Base-by-base conservation (phyloP, 2,113 vertebrate species). In the Cathartes aura region DNA sequence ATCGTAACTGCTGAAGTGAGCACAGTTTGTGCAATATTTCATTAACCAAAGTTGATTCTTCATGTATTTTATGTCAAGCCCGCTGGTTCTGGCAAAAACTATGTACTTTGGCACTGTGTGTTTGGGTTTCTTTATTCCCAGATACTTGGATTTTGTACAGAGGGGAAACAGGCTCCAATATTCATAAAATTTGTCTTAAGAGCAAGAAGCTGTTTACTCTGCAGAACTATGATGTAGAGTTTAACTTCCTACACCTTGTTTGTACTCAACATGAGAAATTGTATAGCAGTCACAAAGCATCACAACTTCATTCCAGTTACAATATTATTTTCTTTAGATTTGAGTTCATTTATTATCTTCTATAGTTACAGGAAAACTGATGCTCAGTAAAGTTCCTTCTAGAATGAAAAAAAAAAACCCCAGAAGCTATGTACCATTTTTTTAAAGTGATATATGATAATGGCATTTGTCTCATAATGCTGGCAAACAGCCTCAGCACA, bases 41-140 rank as follows among this genome's bases (percentile, higher is more conserved):
- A 21, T 34, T 29, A 58, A 24, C 1, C 3, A 16, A 67, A 71
- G 9, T 34, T n/a, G 8, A 53, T 68, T 81, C 9, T 82, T 82
- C 42, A 52, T 14, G 10, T 55, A 38, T 79, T 82, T 79, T 60
- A 40, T 32, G 21, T 63, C 38, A 43, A 82, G 9, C 2, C 8
- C 5, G 8, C 12, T 34, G n/a, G 5, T 83, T 75, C 43, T 78
- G 30, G 30, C 6, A 73, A 87, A 80, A 76, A 6, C 6, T n/a
- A 3, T 45, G 6, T 42, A 24, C 23, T 82, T 59, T 34, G 15
- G 7, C 1, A 0, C 3, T 32, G 12, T 38, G 11, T 15, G 11
- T 67, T 84, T 40, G 5, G 1, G 5, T 23, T 68, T 52, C 20
- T 91, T 81, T 80, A 81, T 42, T 82, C 18, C 19, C 6, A 43